These are phyloP conservation scores for Heliconius erato DNA, from an alignment of 2,888 invertebrate genomes.

Conservation along the genomic window DNA sequence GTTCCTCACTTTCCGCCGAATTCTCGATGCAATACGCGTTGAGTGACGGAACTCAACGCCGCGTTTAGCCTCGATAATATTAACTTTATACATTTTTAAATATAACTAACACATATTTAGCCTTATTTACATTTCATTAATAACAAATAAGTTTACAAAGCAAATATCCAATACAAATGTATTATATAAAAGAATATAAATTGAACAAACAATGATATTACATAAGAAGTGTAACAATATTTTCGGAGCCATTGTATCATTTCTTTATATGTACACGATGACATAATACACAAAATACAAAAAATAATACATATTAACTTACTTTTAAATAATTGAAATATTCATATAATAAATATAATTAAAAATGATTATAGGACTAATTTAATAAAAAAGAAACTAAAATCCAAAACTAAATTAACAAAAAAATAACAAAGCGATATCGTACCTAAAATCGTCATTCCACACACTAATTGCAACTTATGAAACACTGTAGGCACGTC, in stretches of 20 bases:
- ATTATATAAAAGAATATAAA: background rate
- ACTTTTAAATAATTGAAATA: too few relatives aligned
- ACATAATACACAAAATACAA: background rate
- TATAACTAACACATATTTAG: background rate
- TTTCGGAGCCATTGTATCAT: background rate
- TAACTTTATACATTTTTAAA: too few relatives aligned
- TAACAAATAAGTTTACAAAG: background rate
- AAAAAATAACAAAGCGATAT: background rate
- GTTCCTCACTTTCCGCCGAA: too few relatives aligned
- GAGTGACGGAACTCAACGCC: too few relatives aligned
- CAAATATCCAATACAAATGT: background rate
- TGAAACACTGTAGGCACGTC: conserved; percentile 60
- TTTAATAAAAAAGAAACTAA: background rate
- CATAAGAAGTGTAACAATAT: conserved; percentile 3
- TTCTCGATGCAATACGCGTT: too few relatives aligned
- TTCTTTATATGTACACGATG: background rate
- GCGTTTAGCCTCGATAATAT: too few relatives aligned
- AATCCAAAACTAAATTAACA: conserved; percentile 2
- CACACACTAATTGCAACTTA: conserved; percentile 56
- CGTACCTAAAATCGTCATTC: conserved; percentile 80
- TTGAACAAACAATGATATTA: conserved; percentile 5
- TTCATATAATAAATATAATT: background rate
- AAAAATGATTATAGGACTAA: background rate
- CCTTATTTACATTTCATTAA: background rate
- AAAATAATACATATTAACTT: background rate